These are phyloP conservation scores for Heteromurus nitidus DNA, from an alignment of 2,888 invertebrate species.

Conservation along the genomic window DNA sequence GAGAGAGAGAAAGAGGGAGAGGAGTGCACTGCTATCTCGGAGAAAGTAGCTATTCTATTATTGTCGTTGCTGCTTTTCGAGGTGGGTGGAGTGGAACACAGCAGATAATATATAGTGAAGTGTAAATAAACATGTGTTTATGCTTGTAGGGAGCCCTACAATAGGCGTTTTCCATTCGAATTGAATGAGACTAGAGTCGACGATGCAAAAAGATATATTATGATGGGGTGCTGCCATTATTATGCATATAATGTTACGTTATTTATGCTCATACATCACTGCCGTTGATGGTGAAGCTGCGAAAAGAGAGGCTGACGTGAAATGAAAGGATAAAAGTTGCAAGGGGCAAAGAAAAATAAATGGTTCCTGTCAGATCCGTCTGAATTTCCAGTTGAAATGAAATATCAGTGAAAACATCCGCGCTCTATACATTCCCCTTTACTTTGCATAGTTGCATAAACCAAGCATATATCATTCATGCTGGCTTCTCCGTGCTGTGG, in stretches of 20 bases:
- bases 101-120: conserved; percentile 58
- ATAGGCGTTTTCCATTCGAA: conserved; percentile 56
- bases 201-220: conserved; percentile 47
- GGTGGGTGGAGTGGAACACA: conserved; percentile 57
- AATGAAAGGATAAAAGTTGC: conserved; percentile 48
- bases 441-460: conserved; percentile 17
- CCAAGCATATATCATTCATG: conserved; percentile 15
- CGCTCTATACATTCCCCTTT: neutral
- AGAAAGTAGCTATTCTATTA: conserved; percentile 1
- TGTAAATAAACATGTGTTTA: conserved; percentile 71
- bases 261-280: conserved; percentile 50
- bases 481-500: conserved; percentile 4
- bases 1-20: conserved; percentile 20
- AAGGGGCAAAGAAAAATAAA: conserved; percentile 45
- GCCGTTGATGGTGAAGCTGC: conserved; percentile 1
- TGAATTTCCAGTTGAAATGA: conserved; percentile 50
- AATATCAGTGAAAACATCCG: conserved; percentile 48
- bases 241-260: conserved; percentile 48
- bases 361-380: conserved; percentile 48
- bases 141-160: conserved; percentile 48
- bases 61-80: conserved; percentile 41
- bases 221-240: conserved; percentile 59
- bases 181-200: conserved; percentile 62
- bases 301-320: conserved; percentile 31
- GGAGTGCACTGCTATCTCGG: conserved; percentile 30